Base-by-base conservation (phyloP, 2,888 invertebrate genomes). In the Anoncus sp. region DNA sequence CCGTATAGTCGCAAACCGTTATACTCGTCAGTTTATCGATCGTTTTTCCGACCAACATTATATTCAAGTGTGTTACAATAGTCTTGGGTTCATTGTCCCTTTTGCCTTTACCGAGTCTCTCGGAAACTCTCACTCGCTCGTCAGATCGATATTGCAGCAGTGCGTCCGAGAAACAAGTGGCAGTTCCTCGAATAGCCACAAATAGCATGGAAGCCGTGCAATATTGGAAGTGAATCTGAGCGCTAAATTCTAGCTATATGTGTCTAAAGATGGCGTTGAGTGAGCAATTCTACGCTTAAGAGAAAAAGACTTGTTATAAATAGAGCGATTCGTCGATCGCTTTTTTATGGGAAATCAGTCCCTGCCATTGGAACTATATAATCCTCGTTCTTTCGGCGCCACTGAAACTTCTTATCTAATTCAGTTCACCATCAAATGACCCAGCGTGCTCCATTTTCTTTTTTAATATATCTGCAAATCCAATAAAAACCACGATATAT, bases 51-150 rank as follows among this genome's bases (percentile, higher is more conserved):
- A 71, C 75, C 53, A 66, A 38, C 67, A 66, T 67, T 45, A 18
- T 27, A 20, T 55, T 75, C 62, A 71, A 75, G 75, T 51, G 62
- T 78, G 66, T 67, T 75, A n/a, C 57, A 55, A 71, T 62, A 53
- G 63, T 22, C 49, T 55, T 55, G 75, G 62, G 78, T 78, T 78
- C 78, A 78, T 75, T 67, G 78, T 75, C 71, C 72, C 71, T 51
- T 71, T 45, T 38, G 67, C 66, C 35, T 72, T 75, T 62, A 38
- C 62, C 35, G 47, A 78, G 78, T n/a, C 71, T 35, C 71, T 51
- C 66, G 59, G 75, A 72, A 78, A 74, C 71, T 71, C 71, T 78
- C 63, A 63, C 77, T 69, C 66, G 38, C 47, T 74, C 27, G 55
- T 71, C n/a, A 22, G 70, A 69, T 79, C 79, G 77, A 79, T 79